A percentile compares a stretch with the other conserved stretches of the same genome.
phyloP scores from a whole-genome alignment of 2,797 vertebrate species.

The Acipenser oxyrinchus region DNA sequence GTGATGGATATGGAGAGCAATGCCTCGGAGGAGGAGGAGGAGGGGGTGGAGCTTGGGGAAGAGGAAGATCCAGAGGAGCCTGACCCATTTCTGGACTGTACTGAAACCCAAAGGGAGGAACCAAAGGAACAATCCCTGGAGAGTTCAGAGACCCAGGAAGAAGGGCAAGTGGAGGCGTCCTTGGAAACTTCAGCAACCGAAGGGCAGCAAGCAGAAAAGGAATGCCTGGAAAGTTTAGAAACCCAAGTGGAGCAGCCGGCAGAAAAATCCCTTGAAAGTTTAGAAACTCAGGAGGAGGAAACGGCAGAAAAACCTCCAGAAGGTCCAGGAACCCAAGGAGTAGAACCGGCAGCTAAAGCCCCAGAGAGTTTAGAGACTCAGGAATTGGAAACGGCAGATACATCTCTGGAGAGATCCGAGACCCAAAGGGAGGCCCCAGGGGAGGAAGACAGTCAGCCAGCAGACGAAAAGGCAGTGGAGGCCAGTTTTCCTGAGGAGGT shows the following conservation, averaged over 20 bases:
- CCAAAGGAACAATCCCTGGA: background rate
- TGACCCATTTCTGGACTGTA: background rate
- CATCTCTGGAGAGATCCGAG: no score
- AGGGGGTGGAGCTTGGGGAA: constrained; percentile 46
- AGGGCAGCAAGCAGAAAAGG: background rate
- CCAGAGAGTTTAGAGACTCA: constrained; percentile 28
- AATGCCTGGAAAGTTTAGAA: background rate
- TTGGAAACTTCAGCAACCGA: constrained; percentile 8
- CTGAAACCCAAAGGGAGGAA: background rate
- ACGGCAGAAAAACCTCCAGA: background rate
- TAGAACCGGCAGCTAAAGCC: background rate
- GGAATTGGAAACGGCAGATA: no score
- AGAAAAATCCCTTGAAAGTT: background rate
- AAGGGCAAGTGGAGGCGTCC: background rate
- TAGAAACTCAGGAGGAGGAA: background rate
- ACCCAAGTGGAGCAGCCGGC: background rate
- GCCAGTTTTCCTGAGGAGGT: background rate
- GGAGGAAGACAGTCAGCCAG: background rate
- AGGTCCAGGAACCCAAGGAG: background rate
- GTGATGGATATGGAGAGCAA: constrained; percentile 38
- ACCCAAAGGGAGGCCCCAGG: background rate
- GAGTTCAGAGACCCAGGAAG: background rate
- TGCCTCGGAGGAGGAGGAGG: constrained; percentile 43
- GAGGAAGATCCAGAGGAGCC: constrained; percentile 36
- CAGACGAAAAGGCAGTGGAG: background rate